Evolutionary conservation across 2,888 invertebrate genomes (phyloP), one percentile per base, ranked within the genome.

Genomic region (Drosophila aldrichi): DNA sequence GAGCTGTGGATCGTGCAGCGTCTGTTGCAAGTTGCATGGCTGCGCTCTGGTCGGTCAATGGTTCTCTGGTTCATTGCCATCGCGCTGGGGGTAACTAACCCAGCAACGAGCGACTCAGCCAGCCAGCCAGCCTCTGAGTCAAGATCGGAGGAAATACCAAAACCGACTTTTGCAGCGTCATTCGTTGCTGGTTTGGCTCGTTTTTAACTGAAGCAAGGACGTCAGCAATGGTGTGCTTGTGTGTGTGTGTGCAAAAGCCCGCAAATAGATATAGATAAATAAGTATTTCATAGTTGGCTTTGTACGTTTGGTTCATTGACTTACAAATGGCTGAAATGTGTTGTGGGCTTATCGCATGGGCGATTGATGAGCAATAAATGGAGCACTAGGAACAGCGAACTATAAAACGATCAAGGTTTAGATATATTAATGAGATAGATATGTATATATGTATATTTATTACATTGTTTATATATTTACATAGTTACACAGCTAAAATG

Each of bases 31-130:
- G 77, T 88, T 82, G 88, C 86, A 70, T 60, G 60, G 70, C 70
- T 71, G 51, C 61, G 70, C 88, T 78, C 86, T 71, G 84, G 82
- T 84, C 84, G 92, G 92, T 92, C 92, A 92, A 91, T 92, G 92
- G 92, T 92, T 92, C 92, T 92, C 92, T 92, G 92, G 92, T 92
- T 92, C 92, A 92, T 92, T 92, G 92, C 92, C 92, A 93, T 92
- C 91, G 88, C 89, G 85, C 91, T 90, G 88, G 92, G 91, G 92
- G 92, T 92, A 92, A 92, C 92, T 91, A 92, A 92, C 92, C 92
- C 89, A 86, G 74, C 88, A 16, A 16, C 36, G 36, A 38, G 16
- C 36, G 16, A 38, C 36, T 38, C 78, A 70, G 65, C 43, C 43
- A 43, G 12, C 43, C 59, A 62, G 40, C 34, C 66, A 58, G 49